These are phyloP conservation scores for Argyrosomus regius DNA, from an alignment of 2,797 vertebrate species.

Conservation along the genomic window DNA sequence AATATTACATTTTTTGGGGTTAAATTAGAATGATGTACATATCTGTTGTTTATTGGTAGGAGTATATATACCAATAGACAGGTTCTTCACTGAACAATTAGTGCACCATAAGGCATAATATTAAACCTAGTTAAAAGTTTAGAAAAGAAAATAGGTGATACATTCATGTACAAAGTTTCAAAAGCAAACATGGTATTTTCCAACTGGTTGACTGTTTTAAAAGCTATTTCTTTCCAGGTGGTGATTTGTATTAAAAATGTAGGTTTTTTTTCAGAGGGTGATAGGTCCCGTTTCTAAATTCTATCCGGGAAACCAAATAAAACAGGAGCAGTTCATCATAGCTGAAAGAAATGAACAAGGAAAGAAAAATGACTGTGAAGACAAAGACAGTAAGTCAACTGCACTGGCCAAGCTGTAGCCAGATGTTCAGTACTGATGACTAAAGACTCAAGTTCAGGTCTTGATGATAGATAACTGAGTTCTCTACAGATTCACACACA, in stretches of 20 bases:
- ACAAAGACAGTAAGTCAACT: background rate
- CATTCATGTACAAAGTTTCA: background rate
- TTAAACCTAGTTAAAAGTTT: background rate
- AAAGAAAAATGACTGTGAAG: background rate
- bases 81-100: no score
- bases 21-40: no score
- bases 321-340: background rate
- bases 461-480: background rate
- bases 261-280: background rate
- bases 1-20: no score
- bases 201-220: background rate
- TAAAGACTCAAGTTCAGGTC: background rate
- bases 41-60: no score
- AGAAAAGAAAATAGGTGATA: background rate
- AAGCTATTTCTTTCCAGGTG: background rate
- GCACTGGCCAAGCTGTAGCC: background rate
- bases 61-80: no score
- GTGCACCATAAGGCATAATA: background rate
- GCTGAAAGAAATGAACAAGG: background rate
- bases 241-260: background rate
- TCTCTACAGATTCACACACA: no score
- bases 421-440: background rate
- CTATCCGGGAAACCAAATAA: no score
- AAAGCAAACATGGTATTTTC: background rate
- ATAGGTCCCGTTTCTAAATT: background rate